Percentiles rank a stretch among this genome's conserved stretches.
phyloP scores from a whole-genome alignment of 1,140 invertebrate species.

The Ceratina japonica region DNA sequence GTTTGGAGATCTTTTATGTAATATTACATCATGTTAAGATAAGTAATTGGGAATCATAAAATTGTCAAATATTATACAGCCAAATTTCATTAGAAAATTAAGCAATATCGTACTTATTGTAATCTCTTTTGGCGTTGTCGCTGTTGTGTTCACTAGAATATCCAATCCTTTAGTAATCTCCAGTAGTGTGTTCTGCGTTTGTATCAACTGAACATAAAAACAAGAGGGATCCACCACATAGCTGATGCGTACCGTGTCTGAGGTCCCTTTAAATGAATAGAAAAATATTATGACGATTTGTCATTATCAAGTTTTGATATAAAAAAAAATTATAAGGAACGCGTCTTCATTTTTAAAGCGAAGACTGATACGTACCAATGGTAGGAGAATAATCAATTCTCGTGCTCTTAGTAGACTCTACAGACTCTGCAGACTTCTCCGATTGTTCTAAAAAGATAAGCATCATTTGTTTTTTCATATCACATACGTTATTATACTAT shows the following conservation, averaged over 20 bases:
- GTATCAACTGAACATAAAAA: constrained; percentile 83
- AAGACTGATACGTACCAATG: not conserved
- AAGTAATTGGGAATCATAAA: not conserved
- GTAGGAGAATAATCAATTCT: no score
- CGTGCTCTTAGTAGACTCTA: rapidly evolving
- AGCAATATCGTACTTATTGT: constrained; percentile 17
- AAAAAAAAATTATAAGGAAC: not conserved
- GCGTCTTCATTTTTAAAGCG: not conserved
- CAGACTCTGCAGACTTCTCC: rapidly evolving
- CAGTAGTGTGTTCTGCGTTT: constrained; percentile 9
- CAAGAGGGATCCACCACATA: constrained; percentile 84
- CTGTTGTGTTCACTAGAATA: not conserved
- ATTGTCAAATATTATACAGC: not conserved
- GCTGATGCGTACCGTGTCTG: constrained; percentile 80
- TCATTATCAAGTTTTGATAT: not conserved
- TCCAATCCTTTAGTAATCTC: constrained; percentile 5
- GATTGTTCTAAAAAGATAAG: not conserved
- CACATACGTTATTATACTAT: not conserved
- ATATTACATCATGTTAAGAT: not conserved
- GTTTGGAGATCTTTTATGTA: no score
- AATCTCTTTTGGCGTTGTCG: not conserved
- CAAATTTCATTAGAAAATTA: not conserved
- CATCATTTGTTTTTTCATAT: not conserved
- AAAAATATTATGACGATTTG: not conserved
- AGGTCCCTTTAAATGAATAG: constrained; percentile 69